These are phyloP conservation scores for Psix sp. DNA, from an alignment of 1,140 invertebrate genomes.

Conservation along the genomic window DNA sequence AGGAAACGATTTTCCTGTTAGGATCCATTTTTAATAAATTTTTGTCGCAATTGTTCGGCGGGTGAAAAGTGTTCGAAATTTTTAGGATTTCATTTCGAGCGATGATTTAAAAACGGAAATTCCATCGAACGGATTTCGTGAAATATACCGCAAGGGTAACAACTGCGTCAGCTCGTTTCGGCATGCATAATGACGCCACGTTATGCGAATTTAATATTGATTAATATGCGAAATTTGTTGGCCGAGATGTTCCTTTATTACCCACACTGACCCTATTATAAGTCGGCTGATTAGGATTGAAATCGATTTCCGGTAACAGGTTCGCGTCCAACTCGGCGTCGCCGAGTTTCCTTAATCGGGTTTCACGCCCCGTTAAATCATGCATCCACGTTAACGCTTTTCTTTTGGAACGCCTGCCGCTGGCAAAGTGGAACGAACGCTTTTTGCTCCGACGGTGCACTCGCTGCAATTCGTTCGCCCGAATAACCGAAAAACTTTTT, in stretches of 20 bases:
- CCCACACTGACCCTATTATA: conserved; percentile 42
- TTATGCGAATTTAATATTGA: conserved; percentile 51
- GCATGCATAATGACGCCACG: conserved; percentile 11
- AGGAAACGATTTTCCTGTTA: too few relatives aligned
- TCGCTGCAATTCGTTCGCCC: conserved; percentile 8
- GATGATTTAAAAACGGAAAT: too few relatives aligned
- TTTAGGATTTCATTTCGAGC: too few relatives aligned
- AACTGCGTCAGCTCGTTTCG: background rate
- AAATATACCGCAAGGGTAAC: conserved; percentile 1
- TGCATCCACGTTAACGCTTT: conserved; percentile 53
- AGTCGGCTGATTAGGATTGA: conserved; percentile 44
- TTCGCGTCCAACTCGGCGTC: conserved; percentile 23
- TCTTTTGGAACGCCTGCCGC: conserved; percentile 44
- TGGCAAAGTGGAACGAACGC: conserved; percentile 53
- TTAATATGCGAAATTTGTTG: conserved; percentile 44
- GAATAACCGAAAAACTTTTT: conserved; percentile 54
- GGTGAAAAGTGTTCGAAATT: too few relatives aligned
- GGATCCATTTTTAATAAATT: too few relatives aligned
- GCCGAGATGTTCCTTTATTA: conserved; percentile 43
- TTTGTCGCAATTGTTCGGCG: too few relatives aligned
- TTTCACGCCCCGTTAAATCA: conserved; percentile 68
- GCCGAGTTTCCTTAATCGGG: conserved; percentile 66
- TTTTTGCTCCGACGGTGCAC: conserved; percentile 43
- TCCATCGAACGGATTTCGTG: too few relatives aligned
- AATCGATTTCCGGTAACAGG: conserved; percentile 56